Evolutionary conservation across 2,888 invertebrate genomes (phyloP), one percentile per base, ranked within the genome.

Genomic region (Heliconius aoede): DNA sequence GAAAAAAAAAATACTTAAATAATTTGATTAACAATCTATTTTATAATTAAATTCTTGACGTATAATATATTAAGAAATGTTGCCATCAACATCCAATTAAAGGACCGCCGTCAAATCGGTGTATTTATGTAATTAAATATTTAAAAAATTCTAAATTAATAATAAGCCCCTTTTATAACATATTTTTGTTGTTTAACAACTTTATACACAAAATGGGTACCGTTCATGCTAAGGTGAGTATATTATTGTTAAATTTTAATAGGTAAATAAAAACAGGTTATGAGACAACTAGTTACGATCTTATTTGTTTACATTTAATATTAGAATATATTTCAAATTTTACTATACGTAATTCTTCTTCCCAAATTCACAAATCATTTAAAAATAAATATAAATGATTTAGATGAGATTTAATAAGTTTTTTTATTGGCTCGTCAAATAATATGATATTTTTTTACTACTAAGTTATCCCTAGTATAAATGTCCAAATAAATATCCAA

Each of bases 61-160:
- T 58, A 32, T 51, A 21, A 26, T 58, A 32, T 51, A 21, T 26
- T 30, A 18, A 30, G n/a, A 4, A 67, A 40, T 68, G 61, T 73
- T 76, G 62, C 68, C 68, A 30, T 72, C 21, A 30, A 61, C 40
- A 55, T 46, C 51, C 32, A 72, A 67, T 40, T 24, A 55, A 51
- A 30, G 62, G 51, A 28, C 65, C 51, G 76, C 78, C 82, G 83
- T 84, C 83, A 83, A 80, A 79, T 78, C 80, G 80, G 82, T 82
- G 81, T 85, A 83, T 85, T 85, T 86, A 86, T 85, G 83, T 86
- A 85, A 85, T 85, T 84, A 81, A 82, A 83, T 83, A 83, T 81
- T 65, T 77, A 76, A 79, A 80, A 82, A 81, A 81, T 80, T 81
- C 81, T 73, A 83, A 83, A 83, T 83, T 82, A 73, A 61, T 78